Base-by-base conservation (phyloP, 2,888 invertebrate genomes). In the Thecocarcelia acutangulata region DNA sequence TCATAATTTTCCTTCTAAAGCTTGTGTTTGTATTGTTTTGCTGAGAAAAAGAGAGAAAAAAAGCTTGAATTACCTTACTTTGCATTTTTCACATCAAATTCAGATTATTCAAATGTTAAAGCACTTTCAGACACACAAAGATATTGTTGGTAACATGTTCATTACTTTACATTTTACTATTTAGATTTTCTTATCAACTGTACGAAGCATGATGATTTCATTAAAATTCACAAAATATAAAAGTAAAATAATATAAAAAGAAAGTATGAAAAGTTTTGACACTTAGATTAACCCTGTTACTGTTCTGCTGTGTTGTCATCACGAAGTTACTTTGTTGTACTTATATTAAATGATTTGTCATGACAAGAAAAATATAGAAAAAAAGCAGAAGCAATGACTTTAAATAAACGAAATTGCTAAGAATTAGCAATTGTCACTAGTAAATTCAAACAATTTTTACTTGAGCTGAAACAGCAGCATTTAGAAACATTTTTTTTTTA, bases 181-280 rank as follows among this genome's bases (percentile, higher is more conserved):
- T 61, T 12, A 44, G 44, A 52, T 52, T 69, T 69, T 59, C 44
- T 33, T 54, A 61, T 61, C 37, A 68, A 46, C 40, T 50, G 2
- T 50, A 40, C 17, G 2, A 19, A 50, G 44, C 21, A 68, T 13
- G 33, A 76, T 76, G 75, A 76, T 68, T 76, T 69, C 42, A 68
- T 68, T 75, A 69, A 69, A 76, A 37, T 56, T 1, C 15, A n/a
- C 12, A 37, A 42, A 12, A 46, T 58, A 28, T 17, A 50, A 48
- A 33, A 56, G 21, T 19, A 46, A 24, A 24, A 52, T 33, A 61
- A 66, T 33, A 9, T 9, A 33, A 56, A 56, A 48, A 4, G 19
- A 21, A 2, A n/a, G 21, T 40, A 40, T n/a, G 21, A 37, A 68
- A 73, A 74, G 54, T 79, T 74, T 68, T 79, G 72, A 79, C 79